These are phyloP conservation scores for Actinostola sp. DNA, from an alignment of 92 coral and sea anemone species.

Conservation along the genomic window DNA sequence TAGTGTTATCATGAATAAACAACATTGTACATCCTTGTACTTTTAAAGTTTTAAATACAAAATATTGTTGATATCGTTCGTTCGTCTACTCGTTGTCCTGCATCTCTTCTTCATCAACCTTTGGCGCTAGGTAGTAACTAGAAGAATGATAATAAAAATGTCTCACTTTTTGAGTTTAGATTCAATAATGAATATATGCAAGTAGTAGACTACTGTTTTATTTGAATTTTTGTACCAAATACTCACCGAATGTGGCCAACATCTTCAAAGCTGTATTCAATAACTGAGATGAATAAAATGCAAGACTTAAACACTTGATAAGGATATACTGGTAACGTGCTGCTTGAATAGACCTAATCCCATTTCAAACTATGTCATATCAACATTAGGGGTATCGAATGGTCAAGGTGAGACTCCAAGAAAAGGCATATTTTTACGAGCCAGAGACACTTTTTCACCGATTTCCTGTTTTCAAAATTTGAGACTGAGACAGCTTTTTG, in stretches of 20 bases:
- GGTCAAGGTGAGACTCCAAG: background rate
- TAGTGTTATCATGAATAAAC: background rate
- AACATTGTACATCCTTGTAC: background rate
- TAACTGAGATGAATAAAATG: background rate
- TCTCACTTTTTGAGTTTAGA: background rate
- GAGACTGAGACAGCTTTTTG: too few relatives aligned
- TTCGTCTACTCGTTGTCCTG: constrained; percentile 45
- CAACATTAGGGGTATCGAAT: too few relatives aligned
- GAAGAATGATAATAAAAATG: background rate
- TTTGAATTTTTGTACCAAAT: background rate
- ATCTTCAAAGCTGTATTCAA: constrained; percentile 78
- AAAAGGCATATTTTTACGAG: too few relatives aligned
- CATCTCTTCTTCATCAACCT: constrained; percentile 83
- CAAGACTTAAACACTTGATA: background rate
- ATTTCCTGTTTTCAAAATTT: too few relatives aligned
- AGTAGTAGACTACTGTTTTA: too few relatives aligned
- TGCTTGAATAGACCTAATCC: too few relatives aligned
- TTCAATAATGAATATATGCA: too few relatives aligned
- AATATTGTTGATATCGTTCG: background rate
- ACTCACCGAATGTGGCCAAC: constrained; percentile 77
- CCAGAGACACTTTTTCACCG: too few relatives aligned
- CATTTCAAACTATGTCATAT: too few relatives aligned
- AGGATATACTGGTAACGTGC: too few relatives aligned
- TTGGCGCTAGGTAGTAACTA: constrained; percentile 88
- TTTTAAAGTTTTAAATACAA: background rate